Base-by-base conservation (phyloP, 2,888 invertebrate species). In the Platycnemis pennipes region DNA sequence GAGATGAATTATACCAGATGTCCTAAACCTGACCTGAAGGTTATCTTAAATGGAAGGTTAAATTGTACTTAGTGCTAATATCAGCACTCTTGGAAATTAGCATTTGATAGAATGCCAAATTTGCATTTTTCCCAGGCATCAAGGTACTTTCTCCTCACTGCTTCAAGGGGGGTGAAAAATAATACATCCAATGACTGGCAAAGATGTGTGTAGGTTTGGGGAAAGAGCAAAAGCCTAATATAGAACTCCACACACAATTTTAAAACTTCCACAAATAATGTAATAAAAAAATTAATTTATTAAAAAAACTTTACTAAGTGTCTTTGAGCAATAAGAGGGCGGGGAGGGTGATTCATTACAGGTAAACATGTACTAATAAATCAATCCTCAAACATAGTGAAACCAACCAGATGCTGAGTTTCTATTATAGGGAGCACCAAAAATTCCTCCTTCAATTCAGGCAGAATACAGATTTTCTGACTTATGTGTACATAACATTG, bases 331-430 rank as follows among this genome's bases (percentile, higher is more conserved):
- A n/a, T 26, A 7, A 22, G 16, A 26, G 77, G 31, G 4, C 77
- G 7, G 31, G 26, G n/a, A 77, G 26, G 31, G 31, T 31, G 22
- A 11, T 2, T 77, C n/a, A 77, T n/a, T n/a, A n/a, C 16, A 31
- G 77, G 77, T 22, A 77, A 31, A 31, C 2, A 31, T 31, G 31
- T 31, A n/a, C 8, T n/a, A 2, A 26, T 8, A 77, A 77, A 77
- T 26, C 77, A 77, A 31, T 77, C 77, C 77, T 77, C 77, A 77
- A 77, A 77, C 16, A 77, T 77, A 31, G 77, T 77, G 22, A 77
- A n/a, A 77, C 8, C 77, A 77, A 11, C 26, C 77, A 4, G n/a
- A n/a, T 2, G n/a, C 26, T n/a, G n/a, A n/a, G 8, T 77, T 77
- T 77, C 77, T 77, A 0, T 77, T 7, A 7, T 77, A 31, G 77